phyloP scores from a whole-genome alignment of 2,888 invertebrate genomes.

The Oxystoma pomonae region DNA sequence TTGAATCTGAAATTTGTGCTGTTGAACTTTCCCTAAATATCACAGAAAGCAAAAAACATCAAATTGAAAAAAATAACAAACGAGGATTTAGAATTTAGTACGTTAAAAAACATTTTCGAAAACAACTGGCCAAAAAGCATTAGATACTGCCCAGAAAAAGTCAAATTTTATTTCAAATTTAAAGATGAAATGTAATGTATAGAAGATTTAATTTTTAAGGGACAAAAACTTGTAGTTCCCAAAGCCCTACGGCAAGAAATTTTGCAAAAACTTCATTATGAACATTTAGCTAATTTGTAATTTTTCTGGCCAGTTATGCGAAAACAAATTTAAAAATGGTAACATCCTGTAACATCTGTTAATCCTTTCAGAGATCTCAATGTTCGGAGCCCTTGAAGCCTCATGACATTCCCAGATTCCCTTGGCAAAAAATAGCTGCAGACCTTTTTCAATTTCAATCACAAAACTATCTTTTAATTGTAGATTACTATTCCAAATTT shows the following conservation, averaged over 20 bases:
- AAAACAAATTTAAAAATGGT: too few species aligned
- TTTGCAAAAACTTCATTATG: conserved; percentile 17
- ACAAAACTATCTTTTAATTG: too few species aligned
- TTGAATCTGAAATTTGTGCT: conserved; percentile 4
- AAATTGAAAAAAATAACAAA: conserved; percentile 15
- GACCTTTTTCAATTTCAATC: too few species aligned
- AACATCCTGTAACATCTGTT: too few species aligned
- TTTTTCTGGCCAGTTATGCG: too few species aligned
- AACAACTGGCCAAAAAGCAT: conserved; percentile 30
- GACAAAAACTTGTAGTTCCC: conserved; percentile 22
- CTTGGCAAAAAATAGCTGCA: too few species aligned
- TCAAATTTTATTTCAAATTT: conserved; percentile 19
- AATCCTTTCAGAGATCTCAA: too few species aligned
- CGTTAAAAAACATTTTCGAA: conserved; percentile 26
- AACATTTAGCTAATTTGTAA: too few species aligned
- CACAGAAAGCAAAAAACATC: conserved; percentile 14
- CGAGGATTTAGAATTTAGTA: conserved; percentile 24
- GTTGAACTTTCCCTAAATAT: conserved; percentile 2
- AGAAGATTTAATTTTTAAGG: conserved; percentile 23
- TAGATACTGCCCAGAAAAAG: conserved; percentile 12
- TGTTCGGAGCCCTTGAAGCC: too few species aligned
- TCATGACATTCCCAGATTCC: too few species aligned
- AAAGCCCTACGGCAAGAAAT: conserved; percentile 17
- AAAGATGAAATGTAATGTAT: conserved; percentile 16
- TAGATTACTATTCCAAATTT: too few species aligned